Evolutionary conservation across 2,113 vertebrate genomes (phyloP).

Genomic region (Pseudorectes ferrugineus): DNA sequence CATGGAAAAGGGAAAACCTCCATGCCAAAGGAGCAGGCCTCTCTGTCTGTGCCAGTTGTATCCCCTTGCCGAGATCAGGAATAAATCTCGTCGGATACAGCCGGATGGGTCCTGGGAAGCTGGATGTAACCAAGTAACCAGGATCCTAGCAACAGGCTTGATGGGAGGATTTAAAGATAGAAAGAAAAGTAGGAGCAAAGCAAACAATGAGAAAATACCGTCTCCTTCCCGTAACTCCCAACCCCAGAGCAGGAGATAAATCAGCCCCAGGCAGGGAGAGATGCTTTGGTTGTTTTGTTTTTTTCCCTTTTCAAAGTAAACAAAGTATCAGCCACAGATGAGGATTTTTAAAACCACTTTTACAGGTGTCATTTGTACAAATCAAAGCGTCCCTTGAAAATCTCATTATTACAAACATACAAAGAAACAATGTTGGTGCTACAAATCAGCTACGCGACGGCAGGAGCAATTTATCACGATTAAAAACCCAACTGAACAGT

Average conservation of each 20-base stretch:
- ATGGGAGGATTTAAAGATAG: slow-evolving; percentile 20
- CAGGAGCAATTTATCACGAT: slow-evolving; percentile 63
- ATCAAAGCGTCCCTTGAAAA: slow-evolving; percentile 73
- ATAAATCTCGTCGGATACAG: background rate
- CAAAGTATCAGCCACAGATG: background rate
- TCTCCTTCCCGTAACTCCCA: background rate
- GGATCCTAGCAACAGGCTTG: slow-evolving; percentile 30
- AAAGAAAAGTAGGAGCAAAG: background rate
- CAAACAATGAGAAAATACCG: background rate
- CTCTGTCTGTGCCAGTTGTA: background rate
- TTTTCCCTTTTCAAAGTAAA: background rate
- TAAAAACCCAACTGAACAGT: slow-evolving; percentile 21
- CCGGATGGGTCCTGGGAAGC: background rate
- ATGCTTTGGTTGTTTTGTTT: background rate
- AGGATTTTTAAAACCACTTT: slow-evolving; percentile 66
- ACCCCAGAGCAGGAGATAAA: background rate
- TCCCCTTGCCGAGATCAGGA: background rate
- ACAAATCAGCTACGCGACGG: slow-evolving; percentile 69
- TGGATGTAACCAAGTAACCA: slow-evolving; percentile 22
- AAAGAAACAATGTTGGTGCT: slow-evolving; percentile 71
- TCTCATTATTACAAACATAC: slow-evolving; percentile 76
- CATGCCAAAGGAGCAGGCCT: background rate
- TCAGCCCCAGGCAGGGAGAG: background rate
- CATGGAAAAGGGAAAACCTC: background rate
- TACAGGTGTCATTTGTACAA: slow-evolving; percentile 74